Conservation (phyloP, 2,888 invertebrate species). For the Trissoscelio sp. region DNA sequence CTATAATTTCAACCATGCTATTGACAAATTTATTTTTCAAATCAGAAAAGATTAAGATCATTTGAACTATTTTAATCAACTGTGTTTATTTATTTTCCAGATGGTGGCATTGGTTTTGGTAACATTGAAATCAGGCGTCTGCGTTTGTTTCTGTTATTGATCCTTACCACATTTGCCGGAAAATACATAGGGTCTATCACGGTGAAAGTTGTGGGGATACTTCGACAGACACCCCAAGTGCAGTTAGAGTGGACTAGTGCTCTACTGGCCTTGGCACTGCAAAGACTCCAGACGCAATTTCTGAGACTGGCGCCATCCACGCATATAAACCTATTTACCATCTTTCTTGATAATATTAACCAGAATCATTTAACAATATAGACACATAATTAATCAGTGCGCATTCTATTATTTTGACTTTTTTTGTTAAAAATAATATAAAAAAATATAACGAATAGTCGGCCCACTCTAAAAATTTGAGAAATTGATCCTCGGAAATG, state of each 20-base stretch:
- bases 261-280: conserved; percentile 63
- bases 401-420: not conserved
- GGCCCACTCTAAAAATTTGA: too few species aligned
- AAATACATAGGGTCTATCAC: conserved; percentile 43
- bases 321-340: conserved; percentile 33
- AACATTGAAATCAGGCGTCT: conserved; percentile 27
- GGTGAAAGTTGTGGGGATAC: conserved; percentile 54
- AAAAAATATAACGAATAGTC: too few species aligned
- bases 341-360: conserved; percentile 21
- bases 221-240: conserved; percentile 60
- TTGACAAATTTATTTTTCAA: conserved; percentile 37
- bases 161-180: conserved; percentile 26
- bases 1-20: not conserved
- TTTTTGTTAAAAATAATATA: too few species aligned
- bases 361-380: too few species aligned
- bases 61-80: not conserved
- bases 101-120: conserved; percentile 12
- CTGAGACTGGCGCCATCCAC: conserved; percentile 53
- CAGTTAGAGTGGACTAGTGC: conserved; percentile 63
- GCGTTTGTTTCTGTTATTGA: conserved; percentile 55
- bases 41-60: not conserved
- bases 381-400: not conserved
- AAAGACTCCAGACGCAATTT: conserved; percentile 57
- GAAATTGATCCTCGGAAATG: too few species aligned
- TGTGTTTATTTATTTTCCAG: conserved; percentile 24